Evolutionary conservation across 2,113 vertebrate species (phyloP).

Genomic region (Lepus europaeus): DNA sequence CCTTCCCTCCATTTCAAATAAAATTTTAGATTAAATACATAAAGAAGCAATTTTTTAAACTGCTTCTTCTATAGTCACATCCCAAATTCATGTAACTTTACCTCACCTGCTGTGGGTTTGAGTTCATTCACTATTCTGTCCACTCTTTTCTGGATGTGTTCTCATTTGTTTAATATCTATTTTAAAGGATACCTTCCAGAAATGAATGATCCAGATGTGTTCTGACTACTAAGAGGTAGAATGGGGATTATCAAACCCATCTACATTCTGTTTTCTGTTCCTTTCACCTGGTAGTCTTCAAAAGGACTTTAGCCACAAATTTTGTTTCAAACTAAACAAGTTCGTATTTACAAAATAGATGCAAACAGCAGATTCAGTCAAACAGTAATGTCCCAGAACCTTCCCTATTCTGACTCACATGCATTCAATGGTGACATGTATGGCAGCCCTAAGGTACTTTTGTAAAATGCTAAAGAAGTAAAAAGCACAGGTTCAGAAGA

Average conservation of each 20-base stretch:
- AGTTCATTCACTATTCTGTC: slow-evolving; percentile 35
- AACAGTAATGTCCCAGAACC: neutral
- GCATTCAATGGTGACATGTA: neutral
- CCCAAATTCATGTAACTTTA: neutral
- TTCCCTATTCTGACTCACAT: slow-evolving; percentile 9
- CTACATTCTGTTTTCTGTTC: neutral
- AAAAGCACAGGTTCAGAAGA: slow-evolving; percentile 38
- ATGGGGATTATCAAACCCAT: neutral
- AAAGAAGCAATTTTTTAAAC: neutral
- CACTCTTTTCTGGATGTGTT: slow-evolving; percentile 31
- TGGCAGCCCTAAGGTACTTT: neutral
- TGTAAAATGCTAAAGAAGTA: slow-evolving; percentile 37
- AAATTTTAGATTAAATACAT: too few relatives aligned
- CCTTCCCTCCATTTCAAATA: too few relatives aligned
- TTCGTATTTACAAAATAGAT: slow-evolving; percentile 14
- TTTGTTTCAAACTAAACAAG: slow-evolving; percentile 57
- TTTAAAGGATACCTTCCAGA: slow-evolving; percentile 55
- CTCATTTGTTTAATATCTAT: slow-evolving; percentile 15
- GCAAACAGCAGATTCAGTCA: slow-evolving; percentile 2
- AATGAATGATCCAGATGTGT: slow-evolving; percentile 37
- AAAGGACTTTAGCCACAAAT: slow-evolving; percentile 18
- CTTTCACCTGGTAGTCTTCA: neutral
- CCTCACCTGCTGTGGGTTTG: neutral
- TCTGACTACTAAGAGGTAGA: neutral
- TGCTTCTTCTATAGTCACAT: neutral